Base-by-base conservation (phyloP, 2,797 vertebrate genomes). In the Leptoclinus maculatus region DNA sequence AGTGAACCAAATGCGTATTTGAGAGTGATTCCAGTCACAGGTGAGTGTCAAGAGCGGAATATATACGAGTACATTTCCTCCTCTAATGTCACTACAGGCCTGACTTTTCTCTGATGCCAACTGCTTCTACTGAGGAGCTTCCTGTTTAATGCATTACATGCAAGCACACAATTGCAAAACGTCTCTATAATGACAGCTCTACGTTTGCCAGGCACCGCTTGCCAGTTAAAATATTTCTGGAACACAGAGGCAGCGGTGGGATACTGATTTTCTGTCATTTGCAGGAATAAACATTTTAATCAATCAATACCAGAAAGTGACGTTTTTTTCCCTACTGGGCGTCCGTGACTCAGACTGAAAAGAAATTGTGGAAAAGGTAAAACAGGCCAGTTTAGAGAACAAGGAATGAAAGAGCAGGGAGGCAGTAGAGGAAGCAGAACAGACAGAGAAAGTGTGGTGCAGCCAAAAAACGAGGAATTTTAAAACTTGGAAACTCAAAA, bases 201-300 rank as follows among this genome's bases (percentile, higher is more conserved):
- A 39, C 3, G 0, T 76, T 74, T 78, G 80, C 88, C 90, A 88
- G 66, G 64, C 63, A 34, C 29, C 17, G 19, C 69, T 82, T 82
- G 87, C 88, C 83, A 88, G 71, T 83, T 66, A 77, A 78, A 89
- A 87, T 83, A 82, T 66, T 72, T 78, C 51, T 79, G 66, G 72
- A 87, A 68, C 74, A 78, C 77, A 65, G 57, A 80, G 65, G 82
- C 72, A 36, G 38, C 1, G 7, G 76, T 62, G 43, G 82, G 43
- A 63, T 34, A 72, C 56, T 65, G 80, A 79, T 85, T 82, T 83
- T 86, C 64, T 85, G 74, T 83, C 75, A 83, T 82, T 86, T 71
- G 64, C 47, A 57, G 87, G 78, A 86, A 89, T 86, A 90, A 91
- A 89, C 90, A 89, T 83, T 90, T 90, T 70, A 82, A 68, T 47